These are phyloP conservation scores for Zeugodacus cucurbitae DNA, from an alignment of 1,140 invertebrate genomes.

Conservation along the genomic window DNA sequence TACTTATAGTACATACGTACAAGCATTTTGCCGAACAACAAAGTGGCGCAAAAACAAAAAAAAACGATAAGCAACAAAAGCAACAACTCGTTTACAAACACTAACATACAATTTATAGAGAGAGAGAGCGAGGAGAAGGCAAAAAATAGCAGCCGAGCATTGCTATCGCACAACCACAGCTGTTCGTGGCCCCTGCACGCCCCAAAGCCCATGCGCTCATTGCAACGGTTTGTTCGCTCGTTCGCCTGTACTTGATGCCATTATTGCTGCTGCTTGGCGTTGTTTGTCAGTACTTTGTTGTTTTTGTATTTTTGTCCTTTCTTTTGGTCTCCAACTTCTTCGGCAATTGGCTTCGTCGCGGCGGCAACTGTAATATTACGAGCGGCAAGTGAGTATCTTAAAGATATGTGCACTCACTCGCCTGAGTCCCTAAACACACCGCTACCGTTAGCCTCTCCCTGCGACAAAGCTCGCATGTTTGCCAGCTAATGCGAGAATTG, in stretches of 20 bases:
- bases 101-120: not conserved
- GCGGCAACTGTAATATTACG: not conserved
- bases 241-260: slow-evolving; percentile 16
- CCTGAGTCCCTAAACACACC: not conserved
- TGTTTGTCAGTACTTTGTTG: not conserved
- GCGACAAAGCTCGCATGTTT: not conserved
- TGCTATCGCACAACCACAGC: not conserved
- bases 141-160: not conserved
- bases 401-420: not conserved
- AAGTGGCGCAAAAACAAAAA: not conserved
- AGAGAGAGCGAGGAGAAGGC: too few species aligned
- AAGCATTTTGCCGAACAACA: not conserved
- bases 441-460: not conserved
- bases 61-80: not conserved
- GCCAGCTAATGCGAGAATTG: not conserved
- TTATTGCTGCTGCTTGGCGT: not conserved
- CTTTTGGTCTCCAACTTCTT: not conserved
- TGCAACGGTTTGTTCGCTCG: not conserved
- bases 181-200: not conserved
- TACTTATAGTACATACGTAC: not conserved
- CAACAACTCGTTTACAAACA: not conserved
- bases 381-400: not conserved
- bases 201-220: not conserved
- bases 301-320: not conserved
- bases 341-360: not conserved